Evolutionary conservation across 2,113 vertebrate genomes (phyloP).

Genomic region (Halcyon malimbica): DNA sequence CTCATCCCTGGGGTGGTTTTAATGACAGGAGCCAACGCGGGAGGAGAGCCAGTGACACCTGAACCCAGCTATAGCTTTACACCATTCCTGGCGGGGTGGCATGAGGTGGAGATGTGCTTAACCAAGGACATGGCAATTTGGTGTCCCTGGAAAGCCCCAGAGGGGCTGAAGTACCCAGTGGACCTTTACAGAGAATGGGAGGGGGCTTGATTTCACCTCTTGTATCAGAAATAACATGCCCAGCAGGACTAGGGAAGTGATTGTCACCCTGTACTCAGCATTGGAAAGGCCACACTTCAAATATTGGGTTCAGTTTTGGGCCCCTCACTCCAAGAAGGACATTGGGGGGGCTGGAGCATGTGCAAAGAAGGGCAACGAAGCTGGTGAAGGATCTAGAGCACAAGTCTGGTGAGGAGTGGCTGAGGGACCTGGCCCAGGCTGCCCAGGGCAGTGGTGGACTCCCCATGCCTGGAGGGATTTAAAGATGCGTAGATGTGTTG

Average conservation of each 20-base stretch:
- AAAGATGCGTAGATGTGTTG: not conserved
- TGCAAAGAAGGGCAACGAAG: not conserved
- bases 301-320: not conserved
- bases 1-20: not conserved
- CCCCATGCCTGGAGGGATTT: not conserved
- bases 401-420: not conserved
- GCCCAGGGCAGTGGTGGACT: not conserved
- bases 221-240: not conserved
- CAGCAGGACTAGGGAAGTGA: not conserved
- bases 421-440: not conserved
- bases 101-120: not conserved
- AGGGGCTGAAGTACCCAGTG: not conserved
- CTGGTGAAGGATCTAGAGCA: not conserved
- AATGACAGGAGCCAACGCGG: not conserved
- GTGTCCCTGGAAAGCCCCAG: not conserved
- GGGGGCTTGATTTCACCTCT: not conserved
- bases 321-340: not conserved
- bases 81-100: accelerated
- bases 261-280: not conserved
- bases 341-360: not conserved
- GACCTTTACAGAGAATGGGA: not conserved
- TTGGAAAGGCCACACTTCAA: not conserved
- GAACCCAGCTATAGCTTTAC: slow-evolving; percentile 39
- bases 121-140: accelerated
- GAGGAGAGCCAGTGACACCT: not conserved